Percentiles rank a stretch among this genome's conserved stretches.
These are phyloP conservation scores for Tridacna gigas DNA, from an alignment of 2,888 invertebrate species.

Conservation along the genomic window DNA sequence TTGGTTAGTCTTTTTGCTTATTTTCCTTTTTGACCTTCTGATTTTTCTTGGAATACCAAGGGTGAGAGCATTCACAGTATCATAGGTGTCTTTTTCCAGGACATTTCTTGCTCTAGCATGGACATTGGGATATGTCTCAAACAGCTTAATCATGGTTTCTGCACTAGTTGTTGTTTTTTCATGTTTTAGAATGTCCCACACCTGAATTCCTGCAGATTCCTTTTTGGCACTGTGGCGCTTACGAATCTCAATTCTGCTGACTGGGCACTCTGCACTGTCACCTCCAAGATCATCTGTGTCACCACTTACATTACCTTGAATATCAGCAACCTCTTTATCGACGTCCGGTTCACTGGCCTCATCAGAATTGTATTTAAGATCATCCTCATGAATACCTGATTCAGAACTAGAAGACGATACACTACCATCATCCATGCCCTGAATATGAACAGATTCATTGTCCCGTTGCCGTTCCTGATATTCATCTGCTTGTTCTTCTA, in stretches of 20 bases:
- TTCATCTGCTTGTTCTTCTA: slow-evolving; percentile 50
- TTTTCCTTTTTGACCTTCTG: slow-evolving; percentile 34
- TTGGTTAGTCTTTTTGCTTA: slow-evolving; percentile 25
- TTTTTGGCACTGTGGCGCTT: background rate
- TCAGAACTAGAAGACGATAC: slow-evolving; percentile 55
- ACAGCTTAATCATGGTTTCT: slow-evolving; percentile 54
- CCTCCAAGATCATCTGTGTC: background rate
- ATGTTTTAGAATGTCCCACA: slow-evolving; percentile 60
- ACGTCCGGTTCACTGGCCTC: slow-evolving; percentile 12
- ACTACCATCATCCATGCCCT: background rate
- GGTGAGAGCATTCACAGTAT: slow-evolving; percentile 48
- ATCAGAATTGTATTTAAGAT: slow-evolving; percentile 26
- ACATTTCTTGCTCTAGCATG: slow-evolving; percentile 24
- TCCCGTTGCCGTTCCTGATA: slow-evolving; percentile 4
- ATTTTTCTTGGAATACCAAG: slow-evolving; percentile 55
- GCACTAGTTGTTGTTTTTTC: slow-evolving; percentile 34
- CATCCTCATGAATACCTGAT: slow-evolving; percentile 66
- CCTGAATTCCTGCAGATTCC: slow-evolving; percentile 36
- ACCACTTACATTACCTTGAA: background rate
- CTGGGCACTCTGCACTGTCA: background rate
- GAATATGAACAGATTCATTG: slow-evolving; percentile 19
- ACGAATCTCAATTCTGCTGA: slow-evolving; percentile 38
- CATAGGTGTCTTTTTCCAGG: slow-evolving; percentile 37
- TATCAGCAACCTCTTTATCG: slow-evolving; percentile 5
- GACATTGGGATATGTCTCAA: slow-evolving; percentile 50